Base-by-base conservation (phyloP, 2,888 invertebrate genomes). In the Drosophila fulvimacula region DNA sequence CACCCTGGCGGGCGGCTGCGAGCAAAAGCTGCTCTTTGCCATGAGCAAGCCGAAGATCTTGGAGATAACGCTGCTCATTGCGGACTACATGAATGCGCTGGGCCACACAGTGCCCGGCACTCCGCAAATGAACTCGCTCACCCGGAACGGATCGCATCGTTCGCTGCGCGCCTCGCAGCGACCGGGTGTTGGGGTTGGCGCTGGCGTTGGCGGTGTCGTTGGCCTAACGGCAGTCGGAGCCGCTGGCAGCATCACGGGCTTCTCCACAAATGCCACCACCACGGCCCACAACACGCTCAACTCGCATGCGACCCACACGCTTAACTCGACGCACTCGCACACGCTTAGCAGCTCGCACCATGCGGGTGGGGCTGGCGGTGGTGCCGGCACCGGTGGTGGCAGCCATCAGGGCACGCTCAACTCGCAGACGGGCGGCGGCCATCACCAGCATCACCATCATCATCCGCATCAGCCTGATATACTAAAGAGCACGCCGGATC, bases 21-120 rank as follows among this genome's bases (percentile, higher is more conserved):
- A 95, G 91, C 98, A 98, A 90, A 97, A 98, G 93, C 94, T 98
- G 87, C 93, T 98, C 60, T 98, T 98, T 89, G 96, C 96, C 76
- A 95, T 99, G 93, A 96, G 96, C 89, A 98, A 98, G 93, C 97
- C 97, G 72, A 98, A 93, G 73, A 98, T 98, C 93, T 94, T 96
- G 62, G 98, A 98, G 93, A 95, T 98, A 67, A 98, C 98, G 0
- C 94, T 98, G 73, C 93, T 98, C 30, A 97, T 98, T 90, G 98
- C 98, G 27, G 98, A 98, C 93, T 98, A 98, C 92, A 98, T 98
- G 95, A 98, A 98, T 93, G 96, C 97, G 0, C 92, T 97, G 79
- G 95, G 96, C 0, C 95, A 95, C 62, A 95, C 95, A 44, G 93
- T 94, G 65, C 95, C 96, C 0, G 96, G 96, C 7, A 96, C 97